Evolutionary conservation across 2,888 invertebrate genomes (phyloP).

Genomic region (Microctonus aethiopoides): DNA sequence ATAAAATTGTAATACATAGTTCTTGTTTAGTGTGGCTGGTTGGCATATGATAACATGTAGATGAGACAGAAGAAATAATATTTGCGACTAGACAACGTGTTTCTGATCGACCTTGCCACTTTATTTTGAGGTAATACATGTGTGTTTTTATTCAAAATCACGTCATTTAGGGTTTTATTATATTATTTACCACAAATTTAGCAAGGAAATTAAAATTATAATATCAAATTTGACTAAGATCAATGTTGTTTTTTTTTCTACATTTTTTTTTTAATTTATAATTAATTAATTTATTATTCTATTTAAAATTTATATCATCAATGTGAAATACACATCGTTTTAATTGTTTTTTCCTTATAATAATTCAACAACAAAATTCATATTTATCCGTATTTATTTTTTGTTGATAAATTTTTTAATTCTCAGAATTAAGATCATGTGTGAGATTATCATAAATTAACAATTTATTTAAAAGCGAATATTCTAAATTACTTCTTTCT

Average conservation of each 20-base stretch:
- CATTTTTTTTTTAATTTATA: not conserved
- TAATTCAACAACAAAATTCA: not conserved
- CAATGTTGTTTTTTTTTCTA: not conserved
- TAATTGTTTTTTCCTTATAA: no score
- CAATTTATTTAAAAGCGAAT: not conserved
- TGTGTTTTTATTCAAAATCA: not conserved
- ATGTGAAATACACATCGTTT: no score
- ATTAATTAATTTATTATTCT: no score
- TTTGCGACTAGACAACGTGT: not conserved
- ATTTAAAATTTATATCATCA: no score
- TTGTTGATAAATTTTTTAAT: not conserved
- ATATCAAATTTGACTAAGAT: not conserved
- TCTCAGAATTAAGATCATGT: not conserved
- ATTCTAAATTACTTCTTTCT: not conserved
- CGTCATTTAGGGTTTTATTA: constrained; percentile 12
- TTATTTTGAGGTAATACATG: not conserved
- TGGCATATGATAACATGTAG: not conserved
- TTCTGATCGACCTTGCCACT: constrained; percentile 5
- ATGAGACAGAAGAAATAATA: not conserved
- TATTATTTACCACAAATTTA: not conserved
- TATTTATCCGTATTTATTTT: not conserved
- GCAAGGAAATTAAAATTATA: constrained; percentile 8
- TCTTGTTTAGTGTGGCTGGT: not conserved
- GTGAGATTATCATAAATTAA: not conserved
- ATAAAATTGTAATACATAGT: no score